Conservation (phyloP, 2,888 invertebrate genomes). For the Drosophila phalerata region DNA sequence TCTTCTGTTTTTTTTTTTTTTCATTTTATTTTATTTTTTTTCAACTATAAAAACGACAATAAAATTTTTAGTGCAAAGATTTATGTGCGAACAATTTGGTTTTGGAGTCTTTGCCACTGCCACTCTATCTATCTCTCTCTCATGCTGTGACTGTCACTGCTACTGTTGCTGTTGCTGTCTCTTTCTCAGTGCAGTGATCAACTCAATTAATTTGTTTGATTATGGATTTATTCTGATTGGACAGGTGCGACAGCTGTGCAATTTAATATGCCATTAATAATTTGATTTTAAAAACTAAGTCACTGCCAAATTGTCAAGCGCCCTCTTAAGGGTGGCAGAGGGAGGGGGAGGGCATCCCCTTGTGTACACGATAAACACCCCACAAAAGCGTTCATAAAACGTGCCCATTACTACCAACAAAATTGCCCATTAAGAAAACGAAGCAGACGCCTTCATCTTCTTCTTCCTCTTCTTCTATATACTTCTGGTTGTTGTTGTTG, state of each 20-base stretch:
- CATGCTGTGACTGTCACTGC: not conserved
- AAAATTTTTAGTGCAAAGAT: slow-evolving; percentile 83
- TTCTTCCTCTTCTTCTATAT: slow-evolving; percentile 15
- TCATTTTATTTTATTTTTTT: slow-evolving; percentile 58
- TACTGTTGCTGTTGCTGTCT: not conserved
- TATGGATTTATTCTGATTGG: slow-evolving; percentile 48
- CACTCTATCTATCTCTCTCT: not conserved
- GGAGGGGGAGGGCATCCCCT: slow-evolving; percentile 18
- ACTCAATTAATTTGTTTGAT: slow-evolving; percentile 58
- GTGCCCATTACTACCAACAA: slow-evolving; percentile 83
- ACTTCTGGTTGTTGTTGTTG: slow-evolving; percentile 15
- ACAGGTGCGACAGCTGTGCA: slow-evolving; percentile 64
- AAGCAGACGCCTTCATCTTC: slow-evolving; percentile 58
- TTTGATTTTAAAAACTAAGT: slow-evolving; percentile 26
- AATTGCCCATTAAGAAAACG: slow-evolving; percentile 83
- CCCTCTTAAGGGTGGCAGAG: slow-evolving; percentile 20
- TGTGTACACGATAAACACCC: slow-evolving; percentile 82
- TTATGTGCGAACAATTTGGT: slow-evolving; percentile 83
- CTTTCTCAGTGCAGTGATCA: not conserved
- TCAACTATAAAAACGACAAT: slow-evolving; percentile 79
- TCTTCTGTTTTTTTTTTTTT: slow-evolving; percentile 41
- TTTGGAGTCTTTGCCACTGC: slow-evolving; percentile 22
- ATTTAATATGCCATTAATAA: slow-evolving; percentile 74
- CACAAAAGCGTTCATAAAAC: slow-evolving; percentile 84
- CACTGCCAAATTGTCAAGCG: slow-evolving; percentile 35